Conservation (phyloP, 2,797 vertebrate species). For the Anolis apletophallus region DNA sequence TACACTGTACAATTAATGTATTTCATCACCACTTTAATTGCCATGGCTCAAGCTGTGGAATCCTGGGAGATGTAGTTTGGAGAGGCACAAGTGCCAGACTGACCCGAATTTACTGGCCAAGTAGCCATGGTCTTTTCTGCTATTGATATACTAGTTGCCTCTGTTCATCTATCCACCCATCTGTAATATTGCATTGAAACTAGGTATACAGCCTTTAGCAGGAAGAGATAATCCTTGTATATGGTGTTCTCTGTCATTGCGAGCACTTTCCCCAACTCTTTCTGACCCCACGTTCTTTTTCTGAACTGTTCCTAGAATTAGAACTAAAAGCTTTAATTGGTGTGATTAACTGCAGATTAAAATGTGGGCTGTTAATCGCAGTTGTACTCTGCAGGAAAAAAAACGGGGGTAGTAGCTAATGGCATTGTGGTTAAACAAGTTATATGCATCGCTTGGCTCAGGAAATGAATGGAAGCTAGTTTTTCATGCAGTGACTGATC, state of each 20-base stretch:
- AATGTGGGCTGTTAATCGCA: conserved; percentile 37
- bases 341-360: conserved; percentile 36
- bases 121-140: neutral
- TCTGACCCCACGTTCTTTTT: neutral
- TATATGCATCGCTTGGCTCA: neutral
- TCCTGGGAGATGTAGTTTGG: too few species aligned
- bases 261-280: neutral
- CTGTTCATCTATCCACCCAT: neutral
- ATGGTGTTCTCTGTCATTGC: neutral
- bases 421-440: conserved; percentile 32
- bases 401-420: neutral
- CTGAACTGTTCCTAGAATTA: neutral
- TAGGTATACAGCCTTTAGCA: neutral
- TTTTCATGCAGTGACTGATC: neutral
- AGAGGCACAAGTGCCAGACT: too few species aligned
- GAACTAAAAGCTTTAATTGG: conserved; percentile 32
- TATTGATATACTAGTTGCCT: too few species aligned
- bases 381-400: neutral
- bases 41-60: neutral
- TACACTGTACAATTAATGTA: too few species aligned
- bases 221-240: too few species aligned
- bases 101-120: too few species aligned
- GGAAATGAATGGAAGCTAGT: neutral
- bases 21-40: too few species aligned
- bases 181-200: neutral